Evolutionary conservation across 2,888 invertebrate species (phyloP).

Genomic region (Rhopalosiphum nymphaeae): DNA sequence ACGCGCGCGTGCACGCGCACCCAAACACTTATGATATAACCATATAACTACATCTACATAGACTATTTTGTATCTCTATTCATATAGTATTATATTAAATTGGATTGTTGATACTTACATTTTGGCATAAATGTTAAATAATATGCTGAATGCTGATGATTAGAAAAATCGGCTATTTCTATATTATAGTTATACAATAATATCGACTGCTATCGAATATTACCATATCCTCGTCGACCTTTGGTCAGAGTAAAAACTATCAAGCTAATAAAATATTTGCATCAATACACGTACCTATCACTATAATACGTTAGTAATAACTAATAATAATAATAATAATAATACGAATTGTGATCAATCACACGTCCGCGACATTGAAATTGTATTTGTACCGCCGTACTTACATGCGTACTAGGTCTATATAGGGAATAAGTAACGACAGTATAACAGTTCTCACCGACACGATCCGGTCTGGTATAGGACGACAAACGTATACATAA

Average conservation of each 20-base stretch:
- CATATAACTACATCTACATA: too few species aligned
- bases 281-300: neutral
- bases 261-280: neutral
- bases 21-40: neutral
- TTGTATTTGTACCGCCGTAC: neutral
- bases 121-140: neutral
- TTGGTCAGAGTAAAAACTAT: neutral
- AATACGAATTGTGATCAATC: neutral
- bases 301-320: neutral
- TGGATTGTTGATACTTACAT: neutral
- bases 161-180: neutral
- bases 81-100: neutral
- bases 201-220: neutral
- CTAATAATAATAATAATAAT: neutral
- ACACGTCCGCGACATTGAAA: neutral
- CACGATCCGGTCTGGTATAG: neutral
- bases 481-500: neutral
- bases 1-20: neutral
- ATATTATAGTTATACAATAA: neutral
- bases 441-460: constrained; percentile 7
- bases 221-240: neutral
- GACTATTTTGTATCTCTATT: neutral
- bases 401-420: neutral
- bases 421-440: neutral
- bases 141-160: neutral